Evolutionary conservation across 1,140 invertebrate genomes (phyloP).

Genomic region (Lepidotrigona ventralis): DNA sequence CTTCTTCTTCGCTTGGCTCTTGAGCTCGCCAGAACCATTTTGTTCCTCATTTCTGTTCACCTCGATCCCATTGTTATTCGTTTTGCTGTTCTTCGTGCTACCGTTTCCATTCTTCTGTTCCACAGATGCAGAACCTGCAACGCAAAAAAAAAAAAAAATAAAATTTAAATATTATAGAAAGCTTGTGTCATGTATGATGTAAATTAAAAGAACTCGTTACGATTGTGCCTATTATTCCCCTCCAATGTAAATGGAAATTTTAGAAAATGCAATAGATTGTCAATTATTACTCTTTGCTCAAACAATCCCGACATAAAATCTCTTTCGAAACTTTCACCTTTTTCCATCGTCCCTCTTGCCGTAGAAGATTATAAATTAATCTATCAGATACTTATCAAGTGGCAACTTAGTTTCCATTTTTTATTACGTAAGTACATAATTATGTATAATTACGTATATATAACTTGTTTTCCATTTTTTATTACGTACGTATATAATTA

Average conservation of each 20-base stretch:
- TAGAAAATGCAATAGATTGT: too few species aligned
- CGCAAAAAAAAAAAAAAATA: neutral
- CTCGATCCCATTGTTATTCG: constrained; percentile 76
- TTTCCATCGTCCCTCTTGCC: too few species aligned
- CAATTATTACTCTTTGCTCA: neutral
- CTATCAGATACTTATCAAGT: too few species aligned
- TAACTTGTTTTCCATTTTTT: too few species aligned
- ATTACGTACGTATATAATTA: too few species aligned
- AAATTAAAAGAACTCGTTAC: neutral
- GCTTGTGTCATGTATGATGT: neutral
- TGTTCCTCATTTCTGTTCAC: constrained; percentile 77
- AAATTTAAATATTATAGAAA: neutral
- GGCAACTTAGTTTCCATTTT: too few species aligned
- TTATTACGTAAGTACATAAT: too few species aligned
- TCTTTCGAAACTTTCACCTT: neutral
- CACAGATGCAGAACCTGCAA: constrained; percentile 74
- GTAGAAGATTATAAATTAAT: too few species aligned
- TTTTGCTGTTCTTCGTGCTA: constrained; percentile 74
- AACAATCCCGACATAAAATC: neutral
- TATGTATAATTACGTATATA: too few species aligned
- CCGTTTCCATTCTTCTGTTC: constrained; percentile 78
- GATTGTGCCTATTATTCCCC: neutral
- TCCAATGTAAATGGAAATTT: neutral
- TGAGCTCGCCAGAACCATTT: constrained; percentile 71
- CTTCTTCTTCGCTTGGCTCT: constrained; percentile 75